phyloP scores from a whole-genome alignment of 1,140 invertebrate species.

The Meloidogyne hapla region DNA sequence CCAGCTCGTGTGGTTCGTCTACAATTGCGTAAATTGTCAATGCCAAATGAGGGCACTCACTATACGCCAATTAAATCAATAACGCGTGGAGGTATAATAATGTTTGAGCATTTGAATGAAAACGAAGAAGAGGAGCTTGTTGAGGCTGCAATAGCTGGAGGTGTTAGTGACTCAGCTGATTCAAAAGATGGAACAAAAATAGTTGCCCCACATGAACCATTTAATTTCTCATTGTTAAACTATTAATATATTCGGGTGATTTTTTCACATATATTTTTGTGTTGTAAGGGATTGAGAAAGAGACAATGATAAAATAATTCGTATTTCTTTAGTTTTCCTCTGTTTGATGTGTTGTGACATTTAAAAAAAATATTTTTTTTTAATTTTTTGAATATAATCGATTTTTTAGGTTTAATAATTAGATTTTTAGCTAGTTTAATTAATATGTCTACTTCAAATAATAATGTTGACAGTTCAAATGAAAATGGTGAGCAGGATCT shows the following conservation, averaged over 20 bases:
- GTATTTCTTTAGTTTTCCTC: not conserved
- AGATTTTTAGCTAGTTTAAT: not conserved
- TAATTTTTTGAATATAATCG: not conserved
- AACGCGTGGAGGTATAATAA: slow-evolving; percentile 87
- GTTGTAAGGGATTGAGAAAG: not conserved
- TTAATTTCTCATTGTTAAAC: slow-evolving; percentile 17
- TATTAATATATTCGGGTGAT: slow-evolving; percentile 14
- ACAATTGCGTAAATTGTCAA: slow-evolving; percentile 81
- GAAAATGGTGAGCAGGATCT: slow-evolving; percentile 19
- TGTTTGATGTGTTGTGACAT: too few relatives aligned
- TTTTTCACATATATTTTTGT: not conserved
- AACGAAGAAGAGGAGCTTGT: slow-evolving; percentile 82
- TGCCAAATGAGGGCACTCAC: slow-evolving; percentile 75
- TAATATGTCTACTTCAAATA: not conserved
- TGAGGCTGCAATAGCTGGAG: slow-evolving; percentile 73
- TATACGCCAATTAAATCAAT: slow-evolving; percentile 81
- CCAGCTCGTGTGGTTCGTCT: slow-evolving; percentile 88
- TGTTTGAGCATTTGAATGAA: slow-evolving; percentile 77
- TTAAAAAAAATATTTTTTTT: slow-evolving; percentile 17
- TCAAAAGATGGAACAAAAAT: not conserved
- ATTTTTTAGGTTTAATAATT: not conserved
- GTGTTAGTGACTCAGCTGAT: not conserved
- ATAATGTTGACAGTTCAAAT: slow-evolving; percentile 9
- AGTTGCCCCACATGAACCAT: slow-evolving; percentile 17
- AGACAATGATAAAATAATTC: not conserved